Evolutionary conservation across 2,888 invertebrate genomes (phyloP).

Genomic region (Aphrophora alni): DNA sequence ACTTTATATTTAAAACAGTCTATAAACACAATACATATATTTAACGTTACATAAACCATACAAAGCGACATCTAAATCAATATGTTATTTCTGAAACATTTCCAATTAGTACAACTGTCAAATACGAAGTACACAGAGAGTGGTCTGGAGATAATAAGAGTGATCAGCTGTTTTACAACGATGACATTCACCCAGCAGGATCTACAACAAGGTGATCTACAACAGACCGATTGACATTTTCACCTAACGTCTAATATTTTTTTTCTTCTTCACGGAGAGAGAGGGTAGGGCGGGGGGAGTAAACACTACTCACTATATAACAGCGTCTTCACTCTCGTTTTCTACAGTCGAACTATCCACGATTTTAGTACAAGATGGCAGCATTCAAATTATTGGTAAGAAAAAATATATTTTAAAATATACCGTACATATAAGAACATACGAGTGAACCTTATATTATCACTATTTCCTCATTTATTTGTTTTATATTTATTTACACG

Average conservation of each 20-base stretch:
- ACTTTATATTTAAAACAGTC: too few species aligned
- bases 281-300: background rate
- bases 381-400: background rate
- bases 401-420: too few species aligned
- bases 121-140: too few species aligned
- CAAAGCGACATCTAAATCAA: too few species aligned
- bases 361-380: background rate
- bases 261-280: background rate
- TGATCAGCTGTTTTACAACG: background rate
- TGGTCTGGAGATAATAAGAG: background rate
- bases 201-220: background rate
- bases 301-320: background rate
- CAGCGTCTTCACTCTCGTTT: background rate
- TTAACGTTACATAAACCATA: too few species aligned
- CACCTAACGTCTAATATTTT: background rate
- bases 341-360: background rate
- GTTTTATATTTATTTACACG: too few species aligned
- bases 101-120: too few species aligned
- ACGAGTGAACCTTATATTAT: too few species aligned
- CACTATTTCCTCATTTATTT: too few species aligned
- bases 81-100: too few species aligned
- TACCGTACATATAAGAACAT: too few species aligned
- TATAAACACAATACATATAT: too few species aligned
- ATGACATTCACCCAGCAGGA: slow-evolving; percentile 2
- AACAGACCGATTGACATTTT: background rate